Percentiles rank a stretch among this genome's conserved stretches.
Evolutionary conservation across 2,113 vertebrate genomes (phyloP).

Genomic region (Turdus rufiventris): DNA sequence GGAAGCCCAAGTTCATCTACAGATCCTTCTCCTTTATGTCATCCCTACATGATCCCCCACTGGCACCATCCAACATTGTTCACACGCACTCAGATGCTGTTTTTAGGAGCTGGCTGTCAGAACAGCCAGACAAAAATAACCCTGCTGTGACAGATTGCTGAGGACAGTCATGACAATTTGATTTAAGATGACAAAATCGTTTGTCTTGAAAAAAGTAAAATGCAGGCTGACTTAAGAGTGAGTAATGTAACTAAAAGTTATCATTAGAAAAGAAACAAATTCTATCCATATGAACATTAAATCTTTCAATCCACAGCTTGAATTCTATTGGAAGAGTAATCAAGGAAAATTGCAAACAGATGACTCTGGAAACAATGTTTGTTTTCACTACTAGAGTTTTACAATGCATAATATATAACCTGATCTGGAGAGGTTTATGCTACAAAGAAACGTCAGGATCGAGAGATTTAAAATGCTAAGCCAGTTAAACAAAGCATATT

Average conservation of each 20-base stretch:
- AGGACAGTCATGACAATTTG: not conserved
- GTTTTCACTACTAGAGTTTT: conserved; percentile 19
- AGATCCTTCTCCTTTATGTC: not conserved
- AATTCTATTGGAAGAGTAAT: conserved; percentile 3
- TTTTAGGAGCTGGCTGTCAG: not conserved
- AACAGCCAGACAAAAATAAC: not conserved
- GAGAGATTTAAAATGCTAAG: not conserved
- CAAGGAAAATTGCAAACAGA: conserved; percentile 17
- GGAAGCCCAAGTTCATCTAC: not conserved
- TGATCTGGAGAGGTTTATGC: conserved; percentile 27
- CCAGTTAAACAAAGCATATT: conserved; percentile 30
- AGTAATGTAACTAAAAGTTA: not conserved
- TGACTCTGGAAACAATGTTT: not conserved
- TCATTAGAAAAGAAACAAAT: not conserved
- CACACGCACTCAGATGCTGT: not conserved
- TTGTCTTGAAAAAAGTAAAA: not conserved
- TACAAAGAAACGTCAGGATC: not conserved
- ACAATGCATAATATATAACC: not conserved
- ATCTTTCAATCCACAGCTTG: not conserved
- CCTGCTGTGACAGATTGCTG: not conserved
- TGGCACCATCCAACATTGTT: not conserved
- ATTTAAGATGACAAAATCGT: not conserved
- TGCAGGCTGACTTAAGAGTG: not conserved
- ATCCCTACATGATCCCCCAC: not conserved
- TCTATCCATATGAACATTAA: not conserved